These are phyloP conservation scores for Anguilla marmorata DNA, from an alignment of 2,797 vertebrate genomes.

Conservation along the genomic window DNA sequence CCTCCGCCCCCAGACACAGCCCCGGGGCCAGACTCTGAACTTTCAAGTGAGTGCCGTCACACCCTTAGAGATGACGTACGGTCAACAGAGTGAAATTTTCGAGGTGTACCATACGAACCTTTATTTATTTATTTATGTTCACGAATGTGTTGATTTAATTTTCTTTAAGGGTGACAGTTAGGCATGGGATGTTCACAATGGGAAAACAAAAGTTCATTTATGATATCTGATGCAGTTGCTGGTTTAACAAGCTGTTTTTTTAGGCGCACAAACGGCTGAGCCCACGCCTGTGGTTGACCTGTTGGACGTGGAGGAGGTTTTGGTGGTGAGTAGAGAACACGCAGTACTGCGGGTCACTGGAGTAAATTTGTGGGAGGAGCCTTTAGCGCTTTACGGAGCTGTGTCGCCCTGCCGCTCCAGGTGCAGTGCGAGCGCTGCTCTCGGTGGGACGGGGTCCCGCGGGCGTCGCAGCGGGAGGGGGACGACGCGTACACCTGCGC, in stretches of 20 bases:
- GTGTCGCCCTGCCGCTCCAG: not conserved
- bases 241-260: not conserved
- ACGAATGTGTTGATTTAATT: too few relatives aligned
- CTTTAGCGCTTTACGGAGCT: not conserved
- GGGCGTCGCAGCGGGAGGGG: not conserved
- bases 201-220: too few relatives aligned
- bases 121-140: too few relatives aligned
- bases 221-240: not conserved
- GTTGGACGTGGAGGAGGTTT: not conserved
- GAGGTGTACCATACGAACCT: too few relatives aligned
- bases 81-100: too few relatives aligned
- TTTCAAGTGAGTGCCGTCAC: not conserved
- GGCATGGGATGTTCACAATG: too few relatives aligned
- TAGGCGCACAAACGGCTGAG: not conserved
- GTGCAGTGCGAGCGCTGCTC: not conserved
- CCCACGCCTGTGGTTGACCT: not conserved
- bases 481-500: not conserved
- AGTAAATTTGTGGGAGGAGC: not conserved
- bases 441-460: not conserved
- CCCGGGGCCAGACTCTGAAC: not conserved
- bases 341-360: too few relatives aligned
- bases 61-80: not conserved
- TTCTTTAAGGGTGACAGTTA: too few relatives aligned
- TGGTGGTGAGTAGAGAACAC: not conserved
- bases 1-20: not conserved